Evolutionary conservation across 2,888 invertebrate genomes (phyloP), one percentile per base, ranked within the genome.

Genomic region (Polymixis flavicincta): DNA sequence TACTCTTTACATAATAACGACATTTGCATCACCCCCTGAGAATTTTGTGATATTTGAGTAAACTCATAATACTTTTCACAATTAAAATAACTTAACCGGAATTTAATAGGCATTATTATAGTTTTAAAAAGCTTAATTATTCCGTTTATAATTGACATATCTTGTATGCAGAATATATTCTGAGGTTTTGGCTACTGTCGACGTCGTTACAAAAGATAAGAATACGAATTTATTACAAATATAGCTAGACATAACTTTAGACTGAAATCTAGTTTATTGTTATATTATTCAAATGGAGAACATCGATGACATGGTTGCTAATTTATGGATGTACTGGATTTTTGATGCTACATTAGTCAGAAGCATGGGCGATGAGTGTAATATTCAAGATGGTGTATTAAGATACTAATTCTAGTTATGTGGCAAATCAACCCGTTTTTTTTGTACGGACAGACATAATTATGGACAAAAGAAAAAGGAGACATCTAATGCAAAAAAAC

Each of bases 151-250:
- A 83, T 84, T 84, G 84, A 83, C 64, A 84, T 80, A 72, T 83
- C 81, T 61, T 84, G 81, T 84, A 80, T 83, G 74, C 55, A 74
- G 77, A 85, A 72, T 66, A 74, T 61, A 61, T 73, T 66, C 75
- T 52, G 32, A 57, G 52, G 5, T 82, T 74, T 80, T 75, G 50
- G 85, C 87, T 85, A 82, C 87, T 45, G 87, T 76, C 63, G 50
- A 78, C 28, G 83, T 85, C 70, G 67, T 80, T 81, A 60, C 55
- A 57, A 59, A 32, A 75, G 80, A 86, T 87, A 87, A 87, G 82
- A 50, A 85, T 67, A 65, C 17, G 45, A 84, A 80, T 82, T 78
- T 75, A 85, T 86, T 82, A 75, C 65, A 79, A 74, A 69, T 74
- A 80, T 69, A 73, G 71, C 65, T 28, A 69, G 60, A 78, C 59